Base-by-base conservation (phyloP, 37 sponge, comb jelly and placozoan genomes). In the Dysidea cf. avara region DNA sequence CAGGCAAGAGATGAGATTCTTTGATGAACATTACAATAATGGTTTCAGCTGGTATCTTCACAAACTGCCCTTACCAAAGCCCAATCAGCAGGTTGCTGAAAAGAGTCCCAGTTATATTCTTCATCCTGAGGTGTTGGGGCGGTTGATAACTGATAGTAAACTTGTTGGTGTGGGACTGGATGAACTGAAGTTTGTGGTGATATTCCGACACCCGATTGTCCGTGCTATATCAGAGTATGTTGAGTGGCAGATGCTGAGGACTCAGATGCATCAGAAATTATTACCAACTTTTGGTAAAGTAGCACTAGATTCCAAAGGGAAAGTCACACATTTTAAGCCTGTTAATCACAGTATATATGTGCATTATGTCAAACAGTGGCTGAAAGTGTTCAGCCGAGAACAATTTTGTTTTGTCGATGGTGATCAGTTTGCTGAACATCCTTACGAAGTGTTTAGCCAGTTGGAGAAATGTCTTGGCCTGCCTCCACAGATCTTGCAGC, bases 71-170 rank as follows among this genome's bases (percentile, higher is more conserved):
- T 18, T 35, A 28, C 66, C 73, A 18, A 16, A 54, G 1, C 30
- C 24, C 14, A 61, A 64, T 4, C 71, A 28, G 20, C 28, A 36
- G 20, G 56, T 58, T 11, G 78, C 79, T 6, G 94, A 94, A 46
- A 94, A 94, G 64, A 94, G 94, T 60, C 94, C 94, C 6, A 67
- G 81, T 40, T 94, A 94, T 39, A 75, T 94, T 29, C 77, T 73
- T 34, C 2, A 64, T 1, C 69, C 63, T 1, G 24, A 51, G 6
- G 75, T 68, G 16, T 74, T 80, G 0, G 32, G 1, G 21, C 66
- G 90, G 33, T 57, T 94, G 7, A 37, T 66, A 0, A 18, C 40
- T 3, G 53, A 72, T 4, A 57, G 65, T 7, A 58, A 52, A 29
- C 29, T 2, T 4, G 12, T 70, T 26, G 33, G 68, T 17, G 71